These are phyloP conservation scores for Pachymerium ferrugineum DNA, from an alignment of 2,888 invertebrate species.

Conservation along the genomic window DNA sequence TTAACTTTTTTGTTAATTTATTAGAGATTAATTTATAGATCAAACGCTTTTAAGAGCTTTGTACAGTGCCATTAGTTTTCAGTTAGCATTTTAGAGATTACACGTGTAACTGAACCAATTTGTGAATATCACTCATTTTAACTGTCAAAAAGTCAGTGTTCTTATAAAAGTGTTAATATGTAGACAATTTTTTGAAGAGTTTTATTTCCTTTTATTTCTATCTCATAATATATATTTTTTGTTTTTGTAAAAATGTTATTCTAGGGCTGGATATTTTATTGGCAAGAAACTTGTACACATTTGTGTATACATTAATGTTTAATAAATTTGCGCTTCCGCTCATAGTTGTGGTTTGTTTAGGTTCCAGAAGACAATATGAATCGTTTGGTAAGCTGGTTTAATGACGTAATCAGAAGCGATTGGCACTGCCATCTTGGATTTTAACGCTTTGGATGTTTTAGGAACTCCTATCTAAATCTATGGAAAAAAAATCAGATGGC, in stretches of 20 bases:
- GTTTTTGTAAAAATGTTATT: background rate
- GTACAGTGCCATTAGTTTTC: background rate
- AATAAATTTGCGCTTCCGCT: slow-evolving; percentile 2
- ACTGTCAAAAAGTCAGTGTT: background rate
- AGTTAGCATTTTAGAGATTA: background rate
- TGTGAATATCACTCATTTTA: background rate
- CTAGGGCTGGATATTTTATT: background rate
- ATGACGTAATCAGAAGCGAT: too few species aligned
- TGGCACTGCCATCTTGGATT: too few species aligned
- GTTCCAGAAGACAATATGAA: too few species aligned
- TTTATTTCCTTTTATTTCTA: background rate
- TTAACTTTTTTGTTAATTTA: background rate
- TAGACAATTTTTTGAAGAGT: background rate
- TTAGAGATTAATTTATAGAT: background rate
- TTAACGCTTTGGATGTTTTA: too few species aligned
- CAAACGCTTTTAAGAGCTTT: background rate
- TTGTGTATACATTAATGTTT: background rate
- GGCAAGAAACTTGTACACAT: background rate
- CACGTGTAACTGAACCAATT: background rate
- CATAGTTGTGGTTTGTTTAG: background rate
- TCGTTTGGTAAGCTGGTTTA: too few species aligned
- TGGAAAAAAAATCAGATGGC: too few species aligned
- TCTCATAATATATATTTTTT: background rate
- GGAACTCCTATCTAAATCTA: too few species aligned
- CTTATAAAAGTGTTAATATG: background rate